These are phyloP conservation scores for Datnioides undecimradiatus DNA, from an alignment of 2,113 vertebrate species.

Conservation along the genomic window DNA sequence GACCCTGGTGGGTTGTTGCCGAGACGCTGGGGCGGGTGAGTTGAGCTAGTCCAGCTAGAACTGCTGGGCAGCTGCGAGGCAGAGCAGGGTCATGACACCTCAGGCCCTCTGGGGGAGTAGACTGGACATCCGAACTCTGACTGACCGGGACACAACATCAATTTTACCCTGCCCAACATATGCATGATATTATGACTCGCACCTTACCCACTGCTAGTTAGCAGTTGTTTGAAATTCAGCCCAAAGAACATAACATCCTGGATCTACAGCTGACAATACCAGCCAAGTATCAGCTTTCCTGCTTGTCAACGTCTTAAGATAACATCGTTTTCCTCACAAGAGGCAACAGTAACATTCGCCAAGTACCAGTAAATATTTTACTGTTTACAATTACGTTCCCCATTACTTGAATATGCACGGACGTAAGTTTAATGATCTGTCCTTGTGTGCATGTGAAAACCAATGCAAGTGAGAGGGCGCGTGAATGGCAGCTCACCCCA, in stretches of 20 bases:
- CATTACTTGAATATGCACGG: slow-evolving; percentile 27
- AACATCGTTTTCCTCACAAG: slow-evolving; percentile 8
- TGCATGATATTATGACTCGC: not conserved
- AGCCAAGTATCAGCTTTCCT: not conserved
- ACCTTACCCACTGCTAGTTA: not conserved
- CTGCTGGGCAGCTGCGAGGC: not conserved
- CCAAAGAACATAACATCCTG: not conserved
- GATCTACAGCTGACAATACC: not conserved
- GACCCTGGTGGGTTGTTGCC: slow-evolving; percentile 5
- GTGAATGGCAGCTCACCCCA: slow-evolving; percentile 2
- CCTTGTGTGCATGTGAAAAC: not conserved
- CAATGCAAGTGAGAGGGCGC: not conserved
- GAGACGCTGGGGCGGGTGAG: slow-evolving; percentile 26
- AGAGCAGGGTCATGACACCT: slow-evolving; percentile 24
- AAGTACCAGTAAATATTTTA: slow-evolving; percentile 8
- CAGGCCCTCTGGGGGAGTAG: not conserved
- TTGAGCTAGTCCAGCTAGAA: slow-evolving; percentile 43
- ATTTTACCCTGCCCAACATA: not conserved
- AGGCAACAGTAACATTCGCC: not conserved
- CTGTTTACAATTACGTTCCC: slow-evolving; percentile 26
- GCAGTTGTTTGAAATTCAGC: not conserved
- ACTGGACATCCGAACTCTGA: slow-evolving; percentile 18
- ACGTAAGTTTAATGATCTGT: slow-evolving; percentile 18
- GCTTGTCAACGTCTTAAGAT: not conserved
- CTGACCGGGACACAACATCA: not conserved